Evolutionary conservation across 2,888 invertebrate species (phyloP), one percentile per base, ranked within the genome.

Genomic region (Pheosia tremula): DNA sequence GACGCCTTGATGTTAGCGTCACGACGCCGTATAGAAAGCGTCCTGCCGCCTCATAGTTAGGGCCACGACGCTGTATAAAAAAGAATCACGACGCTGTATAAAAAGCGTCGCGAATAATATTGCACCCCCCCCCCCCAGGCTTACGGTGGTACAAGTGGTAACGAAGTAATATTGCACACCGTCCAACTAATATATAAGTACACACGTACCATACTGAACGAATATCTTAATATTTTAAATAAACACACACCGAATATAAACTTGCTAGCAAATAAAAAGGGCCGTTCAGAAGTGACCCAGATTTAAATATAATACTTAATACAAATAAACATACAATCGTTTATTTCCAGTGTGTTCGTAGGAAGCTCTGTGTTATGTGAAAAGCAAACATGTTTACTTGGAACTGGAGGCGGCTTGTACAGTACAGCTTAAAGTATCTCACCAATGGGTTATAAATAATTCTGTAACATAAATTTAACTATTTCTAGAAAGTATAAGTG

Each of bases 301-400:
- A 55, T 55, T 13, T 7, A 39, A 55, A n/a, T 50, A 24, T 50
- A 24, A 24, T 50, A 47, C 4, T n/a, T 47, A 50, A 50, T 50
- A 50, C 50, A 55, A 55, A 39, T 54, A 39, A 3, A 37, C 53
- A 7, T 37, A 53, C 36, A 39, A 55, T 39, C 39, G 39, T 13
- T 55, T 39, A 55, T 55, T 55, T 55, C 55, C 8, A 55, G 11
- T 2, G 13, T 39, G 2, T 39, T 55, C 55, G 39, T 55, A n/a
- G 38, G 39, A 55, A 55, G 9, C 7, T 36, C n/a, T 53, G 39
- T 38, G 36, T 36, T 55, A 36, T 55, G 55, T 55, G 54, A 55
- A 39, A 55, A 39, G 39, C 55, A 55, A 55, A 55, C 39, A 55
- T 55, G 55, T 55, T 55, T 55, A 55, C 55, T 39, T 7, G 37